Conservation (phyloP, 2,113 vertebrate genomes). For the Butorides virescens region DNA sequence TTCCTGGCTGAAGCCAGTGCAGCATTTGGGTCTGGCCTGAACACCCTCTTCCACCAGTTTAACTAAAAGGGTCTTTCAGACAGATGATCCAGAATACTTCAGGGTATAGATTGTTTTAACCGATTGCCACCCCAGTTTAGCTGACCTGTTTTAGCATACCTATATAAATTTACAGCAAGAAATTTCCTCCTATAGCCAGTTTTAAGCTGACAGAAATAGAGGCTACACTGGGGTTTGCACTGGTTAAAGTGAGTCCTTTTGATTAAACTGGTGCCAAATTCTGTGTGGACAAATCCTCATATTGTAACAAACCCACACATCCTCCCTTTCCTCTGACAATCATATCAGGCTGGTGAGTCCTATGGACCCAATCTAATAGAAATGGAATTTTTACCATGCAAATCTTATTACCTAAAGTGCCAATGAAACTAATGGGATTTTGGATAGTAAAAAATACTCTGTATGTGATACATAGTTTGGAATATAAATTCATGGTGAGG, state of each 20-base stretch:
- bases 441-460: constrained; percentile 57
- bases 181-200: constrained; percentile 26
- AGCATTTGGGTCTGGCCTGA: not conserved
- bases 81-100: not conserved
- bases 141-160: not conserved
- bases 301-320: constrained; percentile 66
- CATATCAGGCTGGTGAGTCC: constrained; percentile 68
- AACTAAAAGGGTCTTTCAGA: not conserved
- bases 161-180: not conserved
- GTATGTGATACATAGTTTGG: constrained; percentile 53
- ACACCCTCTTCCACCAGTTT: not conserved
- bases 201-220: constrained; percentile 55
- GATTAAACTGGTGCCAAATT: constrained; percentile 68
- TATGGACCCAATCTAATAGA: constrained; percentile 71
- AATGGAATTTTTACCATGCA: constrained; percentile 75
- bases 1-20: not conserved
- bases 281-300: constrained; percentile 65
- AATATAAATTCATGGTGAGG: constrained; percentile 46
- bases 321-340: constrained; percentile 66
- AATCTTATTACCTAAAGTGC: constrained; percentile 74
- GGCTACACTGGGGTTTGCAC: constrained; percentile 45
- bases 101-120: not conserved
- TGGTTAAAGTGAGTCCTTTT: constrained; percentile 55
- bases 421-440: constrained; percentile 62
- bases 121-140: not conserved